Conservation (phyloP, 92 coral and sea anemone species). For the Parazoanthus atlanticus region DNA sequence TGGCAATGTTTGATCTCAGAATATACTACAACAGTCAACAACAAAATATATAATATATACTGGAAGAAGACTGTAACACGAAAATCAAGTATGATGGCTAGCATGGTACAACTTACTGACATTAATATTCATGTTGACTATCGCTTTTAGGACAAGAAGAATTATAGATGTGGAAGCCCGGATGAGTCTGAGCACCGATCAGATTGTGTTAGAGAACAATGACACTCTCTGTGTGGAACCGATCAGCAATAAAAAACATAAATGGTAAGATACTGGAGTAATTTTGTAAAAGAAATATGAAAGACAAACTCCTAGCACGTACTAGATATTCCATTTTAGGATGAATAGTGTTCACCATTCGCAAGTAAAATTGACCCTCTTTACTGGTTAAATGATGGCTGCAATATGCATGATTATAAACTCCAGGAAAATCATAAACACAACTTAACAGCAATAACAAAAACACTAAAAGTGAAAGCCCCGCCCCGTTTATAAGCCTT, state of each 20-base stretch:
- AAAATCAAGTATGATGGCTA: not conserved
- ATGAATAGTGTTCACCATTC: no score
- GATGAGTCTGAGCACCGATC: slow-evolving; percentile 51
- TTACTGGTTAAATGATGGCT: no score
- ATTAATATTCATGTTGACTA: not conserved
- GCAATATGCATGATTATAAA: no score
- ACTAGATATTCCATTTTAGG: no score
- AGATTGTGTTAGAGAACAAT: slow-evolving; percentile 72
- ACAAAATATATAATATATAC: no score
- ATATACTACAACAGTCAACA: not conserved
- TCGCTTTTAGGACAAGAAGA: slow-evolving; percentile 59
- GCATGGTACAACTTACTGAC: no score
- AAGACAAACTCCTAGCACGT: no score
- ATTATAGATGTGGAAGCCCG: slow-evolving; percentile 61
- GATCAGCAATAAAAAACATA: slow-evolving; percentile 36
- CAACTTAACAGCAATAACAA: not conserved
- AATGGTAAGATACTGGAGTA: slow-evolving; percentile 58
- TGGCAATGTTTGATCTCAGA: not conserved
- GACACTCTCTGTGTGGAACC: slow-evolving; percentile 59
- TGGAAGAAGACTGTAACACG: not conserved
- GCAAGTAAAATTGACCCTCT: no score
- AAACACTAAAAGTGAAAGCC: not conserved
- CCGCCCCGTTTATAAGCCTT: not conserved
- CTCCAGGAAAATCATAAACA: no score
- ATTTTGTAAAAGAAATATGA: no score